Conservation (phyloP, 2,113 vertebrate genomes). For the Gymnarchus niloticus region DNA sequence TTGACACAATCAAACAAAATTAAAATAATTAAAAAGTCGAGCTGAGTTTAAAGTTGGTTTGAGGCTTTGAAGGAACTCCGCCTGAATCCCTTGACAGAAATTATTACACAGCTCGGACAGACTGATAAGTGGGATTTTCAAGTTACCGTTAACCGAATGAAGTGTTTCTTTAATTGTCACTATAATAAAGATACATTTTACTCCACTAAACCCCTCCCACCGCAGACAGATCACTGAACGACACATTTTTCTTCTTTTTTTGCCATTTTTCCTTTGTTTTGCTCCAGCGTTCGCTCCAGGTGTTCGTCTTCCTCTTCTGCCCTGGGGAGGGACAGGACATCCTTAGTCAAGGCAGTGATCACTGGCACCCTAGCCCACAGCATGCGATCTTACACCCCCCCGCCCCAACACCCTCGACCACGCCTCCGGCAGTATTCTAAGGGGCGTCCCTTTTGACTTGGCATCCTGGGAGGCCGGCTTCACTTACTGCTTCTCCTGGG, state of each 20-base stretch:
- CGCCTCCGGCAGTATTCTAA: background rate
- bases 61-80: conserved; percentile 34
- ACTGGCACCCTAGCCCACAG: background rate
- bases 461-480: background rate
- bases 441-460: background rate
- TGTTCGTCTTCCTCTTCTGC: conserved; percentile 97
- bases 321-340: conserved; percentile 53
- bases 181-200: conserved; percentile 35
- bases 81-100: conserved; percentile 16
- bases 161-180: conserved; percentile 37
- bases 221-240: conserved; percentile 71
- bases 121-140: conserved; percentile 31
- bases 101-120: conserved; percentile 32
- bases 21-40: conserved; percentile 24
- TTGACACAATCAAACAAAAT: conserved; percentile 38
- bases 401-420: background rate
- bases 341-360: background rate
- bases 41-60: conserved; percentile 47
- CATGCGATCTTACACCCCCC: background rate
- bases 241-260: conserved; percentile 98
- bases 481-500: conserved; percentile 90
- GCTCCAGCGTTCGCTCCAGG: conserved; percentile 94
- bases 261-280: conserved; percentile 99
- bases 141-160: conserved; percentile 27
- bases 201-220: background rate